Conservation (phyloP, 2,888 invertebrate species). For the Luffia ferchaultella region DNA sequence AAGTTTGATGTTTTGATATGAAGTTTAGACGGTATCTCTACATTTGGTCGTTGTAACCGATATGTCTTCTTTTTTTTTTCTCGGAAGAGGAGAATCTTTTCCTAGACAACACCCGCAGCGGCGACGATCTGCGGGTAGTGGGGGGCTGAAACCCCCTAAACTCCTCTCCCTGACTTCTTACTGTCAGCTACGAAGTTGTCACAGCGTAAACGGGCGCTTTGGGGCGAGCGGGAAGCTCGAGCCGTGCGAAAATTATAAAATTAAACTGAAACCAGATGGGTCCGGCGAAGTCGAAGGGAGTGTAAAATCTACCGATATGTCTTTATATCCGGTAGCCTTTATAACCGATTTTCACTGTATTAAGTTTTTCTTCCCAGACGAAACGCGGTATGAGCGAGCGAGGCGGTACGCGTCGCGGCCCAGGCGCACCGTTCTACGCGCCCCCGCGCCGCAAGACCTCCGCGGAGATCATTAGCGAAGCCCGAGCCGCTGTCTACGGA, state of each 20-base stretch:
- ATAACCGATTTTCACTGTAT: neutral
- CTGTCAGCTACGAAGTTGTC: too few relatives aligned
- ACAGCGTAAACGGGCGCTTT: too few relatives aligned
- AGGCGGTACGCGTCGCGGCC: conserved; percentile 28
- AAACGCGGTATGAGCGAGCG: conserved; percentile 34
- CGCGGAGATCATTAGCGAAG: conserved; percentile 83
- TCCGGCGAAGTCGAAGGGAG: neutral
- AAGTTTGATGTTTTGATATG: neutral
- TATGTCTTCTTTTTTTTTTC: neutral
- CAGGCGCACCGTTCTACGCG: conserved; percentile 66
- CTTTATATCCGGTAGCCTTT: neutral
- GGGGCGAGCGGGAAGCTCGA: too few relatives aligned
- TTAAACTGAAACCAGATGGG: too few relatives aligned
- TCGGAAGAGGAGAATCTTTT: neutral
- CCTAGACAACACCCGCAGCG: neutral
- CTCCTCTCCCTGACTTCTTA: too few relatives aligned
- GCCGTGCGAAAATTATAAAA: too few relatives aligned
- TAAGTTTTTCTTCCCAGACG: neutral
- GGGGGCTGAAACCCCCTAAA: neutral
- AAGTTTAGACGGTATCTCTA: neutral
- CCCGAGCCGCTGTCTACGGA: conserved; percentile 67
- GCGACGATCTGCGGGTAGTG: neutral
- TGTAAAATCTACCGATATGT: neutral
- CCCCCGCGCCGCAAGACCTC: conserved; percentile 74
- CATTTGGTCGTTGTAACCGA: neutral